Evolutionary conservation across 2,797 vertebrate species (phyloP).

Genomic region (Trichosurus vulpecula): DNA sequence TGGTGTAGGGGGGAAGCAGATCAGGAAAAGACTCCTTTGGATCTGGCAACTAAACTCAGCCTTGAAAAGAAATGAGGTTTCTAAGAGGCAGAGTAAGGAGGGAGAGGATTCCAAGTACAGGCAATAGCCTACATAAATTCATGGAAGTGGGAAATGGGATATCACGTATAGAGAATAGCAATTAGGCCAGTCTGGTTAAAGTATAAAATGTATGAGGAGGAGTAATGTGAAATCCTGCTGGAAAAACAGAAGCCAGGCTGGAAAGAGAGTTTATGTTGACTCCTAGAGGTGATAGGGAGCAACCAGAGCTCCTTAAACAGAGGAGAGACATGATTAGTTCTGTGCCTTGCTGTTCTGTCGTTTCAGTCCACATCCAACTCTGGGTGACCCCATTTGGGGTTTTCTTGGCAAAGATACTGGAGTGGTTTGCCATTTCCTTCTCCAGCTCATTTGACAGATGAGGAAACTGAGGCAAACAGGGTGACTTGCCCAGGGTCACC

Average conservation of each 20-base stretch:
- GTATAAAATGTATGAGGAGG: neutral
- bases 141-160: too few species aligned
- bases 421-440: neutral
- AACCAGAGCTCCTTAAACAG: too few species aligned
- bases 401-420: neutral
- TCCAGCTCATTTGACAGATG: neutral
- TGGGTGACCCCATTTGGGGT: neutral
- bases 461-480: too few species aligned
- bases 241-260: neutral
- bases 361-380: neutral
- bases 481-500: too few species aligned
- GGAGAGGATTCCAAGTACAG: neutral
- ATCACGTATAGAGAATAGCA: neutral
- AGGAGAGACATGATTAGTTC: neutral
- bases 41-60: neutral
- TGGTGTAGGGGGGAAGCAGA: neutral
- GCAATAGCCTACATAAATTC: neutral
- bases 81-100: neutral
- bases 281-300: neutral
- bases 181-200: neutral
- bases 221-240: neutral
- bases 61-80: neutral
- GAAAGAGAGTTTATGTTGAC: neutral
- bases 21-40: neutral
- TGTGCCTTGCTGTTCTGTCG: neutral